Conservation (phyloP, 64 coral and sea anemone species). For the Cladopsammia gracilis region DNA sequence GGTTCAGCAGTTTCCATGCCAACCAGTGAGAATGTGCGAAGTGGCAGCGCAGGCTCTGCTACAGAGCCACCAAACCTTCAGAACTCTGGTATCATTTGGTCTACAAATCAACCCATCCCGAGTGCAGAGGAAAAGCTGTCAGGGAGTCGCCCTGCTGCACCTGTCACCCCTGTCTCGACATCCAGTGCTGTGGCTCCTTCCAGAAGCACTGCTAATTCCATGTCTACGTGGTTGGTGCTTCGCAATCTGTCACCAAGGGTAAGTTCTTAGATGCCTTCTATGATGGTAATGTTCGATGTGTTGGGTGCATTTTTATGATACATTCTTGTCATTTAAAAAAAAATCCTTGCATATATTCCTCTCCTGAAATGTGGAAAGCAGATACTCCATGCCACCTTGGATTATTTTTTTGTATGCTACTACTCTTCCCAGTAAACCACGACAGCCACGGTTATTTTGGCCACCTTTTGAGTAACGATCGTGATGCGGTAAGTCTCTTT, state of each 20-base stretch:
- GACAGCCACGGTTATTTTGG: too few species aligned
- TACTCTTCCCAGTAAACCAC: too few species aligned
- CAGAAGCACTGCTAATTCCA: slow-evolving; percentile 54
- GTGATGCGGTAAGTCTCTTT: too few species aligned
- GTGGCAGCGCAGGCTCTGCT: slow-evolving; percentile 29
- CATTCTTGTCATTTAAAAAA: too few species aligned
- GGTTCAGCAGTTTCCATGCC: slow-evolving; percentile 44
- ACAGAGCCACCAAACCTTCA: slow-evolving; percentile 71
- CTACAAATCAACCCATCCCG: slow-evolving; percentile 90
- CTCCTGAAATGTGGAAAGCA: too few species aligned
- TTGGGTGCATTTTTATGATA: too few species aligned
- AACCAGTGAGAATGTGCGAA: slow-evolving; percentile 53
- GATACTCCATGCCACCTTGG: too few species aligned
- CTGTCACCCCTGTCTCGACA: slow-evolving; percentile 52
- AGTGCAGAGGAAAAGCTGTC: slow-evolving; percentile 83
- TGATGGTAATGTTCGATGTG: too few species aligned
- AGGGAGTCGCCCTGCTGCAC: neutral
- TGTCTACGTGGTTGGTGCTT: slow-evolving; percentile 98
- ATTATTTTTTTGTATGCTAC: too few species aligned
- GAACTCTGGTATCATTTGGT: slow-evolving; percentile 93
- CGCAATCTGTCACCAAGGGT: slow-evolving; percentile 95
- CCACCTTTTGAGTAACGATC: too few species aligned
- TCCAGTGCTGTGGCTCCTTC: slow-evolving; percentile 6
- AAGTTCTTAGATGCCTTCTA: slow-evolving; percentile 16
- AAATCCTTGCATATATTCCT: too few species aligned